Evolutionary conservation across 2,113 vertebrate species (phyloP).

Genomic region (Scalopus aquaticus): DNA sequence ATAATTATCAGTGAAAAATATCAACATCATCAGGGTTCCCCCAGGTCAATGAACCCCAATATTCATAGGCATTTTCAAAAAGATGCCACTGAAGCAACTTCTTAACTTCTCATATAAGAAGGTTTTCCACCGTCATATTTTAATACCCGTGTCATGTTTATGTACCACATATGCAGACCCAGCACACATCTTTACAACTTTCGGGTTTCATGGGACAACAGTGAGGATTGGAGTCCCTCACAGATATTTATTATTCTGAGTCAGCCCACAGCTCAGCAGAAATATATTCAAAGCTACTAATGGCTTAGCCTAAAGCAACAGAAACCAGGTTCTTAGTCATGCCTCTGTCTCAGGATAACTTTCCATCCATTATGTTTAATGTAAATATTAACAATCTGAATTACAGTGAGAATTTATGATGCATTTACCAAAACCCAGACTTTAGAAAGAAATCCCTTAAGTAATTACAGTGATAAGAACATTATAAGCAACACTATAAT

Average conservation of each 20-base stretch:
- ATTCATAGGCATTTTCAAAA: neutral
- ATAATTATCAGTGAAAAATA: neutral
- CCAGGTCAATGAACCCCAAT: fast-evolving
- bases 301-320: constrained; percentile 17
- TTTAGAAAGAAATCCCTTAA: constrained; percentile 51
- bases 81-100: neutral
- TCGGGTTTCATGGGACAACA: neutral
- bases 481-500: constrained; percentile 34
- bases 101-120: neutral
- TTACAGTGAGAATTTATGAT: constrained; percentile 62
- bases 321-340: constrained; percentile 33
- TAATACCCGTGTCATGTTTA: neutral
- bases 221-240: neutral
- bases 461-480: constrained; percentile 52
- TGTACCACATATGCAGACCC: neutral
- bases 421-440: constrained; percentile 53
- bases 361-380: constrained; percentile 41
- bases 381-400: constrained; percentile 59
- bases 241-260: neutral
- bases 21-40: neutral
- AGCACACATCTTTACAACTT: neutral
- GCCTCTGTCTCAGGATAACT: neutral
- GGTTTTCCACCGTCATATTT: neutral
- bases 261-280: neutral
- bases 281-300: neutral